Base-by-base conservation (phyloP, 2,888 invertebrate species). In the Adineta ricciae region DNA sequence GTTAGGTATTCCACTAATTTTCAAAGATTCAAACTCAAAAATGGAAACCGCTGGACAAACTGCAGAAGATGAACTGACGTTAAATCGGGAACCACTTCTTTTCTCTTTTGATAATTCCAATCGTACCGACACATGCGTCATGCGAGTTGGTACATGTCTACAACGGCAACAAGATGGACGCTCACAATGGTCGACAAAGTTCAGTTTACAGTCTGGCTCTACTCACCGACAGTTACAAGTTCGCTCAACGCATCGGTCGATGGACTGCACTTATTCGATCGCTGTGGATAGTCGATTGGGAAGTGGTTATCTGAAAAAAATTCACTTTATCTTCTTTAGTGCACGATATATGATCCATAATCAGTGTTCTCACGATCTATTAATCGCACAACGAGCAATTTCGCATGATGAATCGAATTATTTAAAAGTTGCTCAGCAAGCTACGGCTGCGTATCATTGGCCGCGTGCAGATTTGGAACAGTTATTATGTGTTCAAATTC, bases 271-370 rank as follows among this genome's bases (percentile, higher is more conserved):
- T 86, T 95, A 93, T 90, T 92, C 94, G 85, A 94, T 97, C 88
- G 97, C 97, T 86, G 94, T 98, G 87, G 94, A 95, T 89, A 94
- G 96, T 84, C 93, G 95, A 86, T 93, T 93, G 78, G 97, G 97
- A 0, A 93, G 95, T 88, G 96, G 96, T 56, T 93, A 94, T 88
- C 96, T 97, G 92, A 92, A 94, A 16, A 93, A 94, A 89, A 97
- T 97, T 49, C 95, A 94, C 89, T 94, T 98, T 88, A 94, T 97
- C 54, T 96, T 96, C 9, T 93, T 98, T 88, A 94, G 96, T 27
- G 96, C 98, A 56, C 93, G 96, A 87, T 97, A 94, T 91, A 95
- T 96, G 90, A 92, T 98, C 86, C 95, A 96, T 91, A 99, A 99
- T 91, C 94, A 94, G 90, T 95, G 93, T 0, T 91, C 91, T 8